phyloP scores from a whole-genome alignment of 2,888 invertebrate genomes.

The Pachycephus smyrnensis region DNA sequence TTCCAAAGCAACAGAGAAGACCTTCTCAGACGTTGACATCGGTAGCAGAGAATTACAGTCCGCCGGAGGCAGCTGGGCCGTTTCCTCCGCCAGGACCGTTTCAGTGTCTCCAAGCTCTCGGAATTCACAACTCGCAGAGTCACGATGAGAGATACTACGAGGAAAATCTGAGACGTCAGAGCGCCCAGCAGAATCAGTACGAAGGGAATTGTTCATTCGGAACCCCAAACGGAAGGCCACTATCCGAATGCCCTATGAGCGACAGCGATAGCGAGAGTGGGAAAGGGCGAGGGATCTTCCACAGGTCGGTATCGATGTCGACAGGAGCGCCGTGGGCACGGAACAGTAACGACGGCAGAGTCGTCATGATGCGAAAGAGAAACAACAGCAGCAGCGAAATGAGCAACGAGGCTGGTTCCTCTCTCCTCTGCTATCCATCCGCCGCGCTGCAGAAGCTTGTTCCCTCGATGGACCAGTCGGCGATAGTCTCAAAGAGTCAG shows the following conservation, averaged over 20 bases:
- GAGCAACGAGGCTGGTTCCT: slow-evolving; percentile 77
- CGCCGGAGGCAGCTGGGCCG: slow-evolving; percentile 70
- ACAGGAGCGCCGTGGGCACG: slow-evolving; percentile 74
- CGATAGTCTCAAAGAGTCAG: slow-evolving; percentile 67
- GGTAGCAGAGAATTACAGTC: slow-evolving; percentile 71
- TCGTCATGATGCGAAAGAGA: slow-evolving; percentile 74
- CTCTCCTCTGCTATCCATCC: slow-evolving; percentile 90
- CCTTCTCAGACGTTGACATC: slow-evolving; percentile 68
- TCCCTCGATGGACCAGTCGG: slow-evolving; percentile 73
- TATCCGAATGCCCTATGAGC: slow-evolving; percentile 70
- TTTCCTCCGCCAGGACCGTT: slow-evolving; percentile 72
- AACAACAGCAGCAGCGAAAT: slow-evolving; percentile 80
- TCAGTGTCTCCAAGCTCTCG: slow-evolving; percentile 73
- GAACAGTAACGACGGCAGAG: slow-evolving; percentile 71
- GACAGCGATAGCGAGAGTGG: slow-evolving; percentile 70
- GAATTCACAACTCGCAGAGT: slow-evolving; percentile 52
- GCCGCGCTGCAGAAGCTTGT: slow-evolving; percentile 86
- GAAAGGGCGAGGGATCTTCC: slow-evolving; percentile 75
- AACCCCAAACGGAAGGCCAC: slow-evolving; percentile 65
- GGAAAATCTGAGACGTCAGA: slow-evolving; percentile 68
- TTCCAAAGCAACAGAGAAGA: slow-evolving; percentile 63
- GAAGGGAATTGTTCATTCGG: slow-evolving; percentile 48
- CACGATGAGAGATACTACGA: slow-evolving; percentile 65
- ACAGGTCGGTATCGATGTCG: slow-evolving; percentile 90
- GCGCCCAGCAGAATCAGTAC: slow-evolving; percentile 61